Evolutionary conservation across 1,140 invertebrate species (phyloP).

Genomic region (Drosophila ananassae): DNA sequence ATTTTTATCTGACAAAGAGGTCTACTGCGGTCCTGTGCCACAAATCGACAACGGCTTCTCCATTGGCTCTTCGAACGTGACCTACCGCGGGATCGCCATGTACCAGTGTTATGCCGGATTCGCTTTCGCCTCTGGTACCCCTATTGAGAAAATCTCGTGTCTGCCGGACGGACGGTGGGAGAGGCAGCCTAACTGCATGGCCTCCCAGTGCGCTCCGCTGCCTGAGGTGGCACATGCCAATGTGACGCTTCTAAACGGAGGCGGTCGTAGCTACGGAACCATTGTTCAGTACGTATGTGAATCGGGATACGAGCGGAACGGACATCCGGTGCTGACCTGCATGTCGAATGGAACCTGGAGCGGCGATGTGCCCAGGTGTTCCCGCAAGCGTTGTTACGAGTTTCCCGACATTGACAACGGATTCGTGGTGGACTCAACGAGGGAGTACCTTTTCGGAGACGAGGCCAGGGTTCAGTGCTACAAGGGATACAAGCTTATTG

Average conservation of each 20-base stretch:
- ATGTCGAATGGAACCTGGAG: slow-evolving; percentile 99
- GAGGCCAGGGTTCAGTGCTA: slow-evolving; percentile 96
- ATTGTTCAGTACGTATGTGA: slow-evolving; percentile 98
- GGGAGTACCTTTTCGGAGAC: slow-evolving; percentile 93
- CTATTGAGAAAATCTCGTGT: slow-evolving; percentile 95
- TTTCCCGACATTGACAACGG: slow-evolving; percentile 94
- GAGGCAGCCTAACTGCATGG: slow-evolving; percentile 94
- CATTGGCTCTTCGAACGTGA: slow-evolving; percentile 97
- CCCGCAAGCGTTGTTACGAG: slow-evolving; percentile 92
- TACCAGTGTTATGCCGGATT: slow-evolving; percentile 99
- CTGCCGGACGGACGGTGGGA: slow-evolving; percentile 95
- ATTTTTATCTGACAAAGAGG: slow-evolving; percentile 86
- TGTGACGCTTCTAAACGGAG: slow-evolving; percentile 95
- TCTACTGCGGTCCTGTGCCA: slow-evolving; percentile 98
- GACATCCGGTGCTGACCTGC: slow-evolving; percentile 95
- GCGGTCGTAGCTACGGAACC: slow-evolving; percentile 96
- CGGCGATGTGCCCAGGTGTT: slow-evolving; percentile 94
- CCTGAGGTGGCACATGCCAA: slow-evolving; percentile 95
- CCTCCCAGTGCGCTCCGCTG: slow-evolving; percentile 96
- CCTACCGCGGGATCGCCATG: slow-evolving; percentile 95
- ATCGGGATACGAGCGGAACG: slow-evolving; percentile 94
- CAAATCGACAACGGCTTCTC: slow-evolving; percentile 99
- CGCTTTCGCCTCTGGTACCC: slow-evolving; percentile 93
- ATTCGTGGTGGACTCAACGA: slow-evolving; percentile 90
- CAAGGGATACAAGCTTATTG: slow-evolving; percentile 93